phyloP scores from a whole-genome alignment of 2,888 invertebrate genomes.

The Drosophila dives region DNA sequence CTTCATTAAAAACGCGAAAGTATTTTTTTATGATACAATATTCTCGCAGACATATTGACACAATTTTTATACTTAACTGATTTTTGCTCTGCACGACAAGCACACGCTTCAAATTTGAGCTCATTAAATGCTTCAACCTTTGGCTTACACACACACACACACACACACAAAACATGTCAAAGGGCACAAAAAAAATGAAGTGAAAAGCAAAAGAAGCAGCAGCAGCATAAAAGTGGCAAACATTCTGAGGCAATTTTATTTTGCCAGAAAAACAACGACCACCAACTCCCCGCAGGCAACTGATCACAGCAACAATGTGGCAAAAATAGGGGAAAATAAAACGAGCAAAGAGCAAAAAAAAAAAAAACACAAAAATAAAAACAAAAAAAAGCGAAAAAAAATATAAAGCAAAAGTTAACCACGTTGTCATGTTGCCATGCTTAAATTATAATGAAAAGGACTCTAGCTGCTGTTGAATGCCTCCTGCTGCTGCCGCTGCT shows the following conservation, averaged over 20 bases:
- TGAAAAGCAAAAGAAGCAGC: conserved; percentile 3
- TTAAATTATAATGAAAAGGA: conserved; percentile 82
- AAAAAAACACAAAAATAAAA: neutral
- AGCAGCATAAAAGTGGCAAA: conserved; percentile 60
- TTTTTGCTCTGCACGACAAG: conserved; percentile 43
- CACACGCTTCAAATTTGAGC: conserved; percentile 70
- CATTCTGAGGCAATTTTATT: conserved; percentile 73
- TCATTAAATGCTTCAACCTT: conserved; percentile 75
- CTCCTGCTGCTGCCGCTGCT: conserved; percentile 47
- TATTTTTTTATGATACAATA: conserved; percentile 17
- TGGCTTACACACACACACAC: conserved; percentile 25
- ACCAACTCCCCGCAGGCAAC: conserved; percentile 58
- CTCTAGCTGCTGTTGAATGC: conserved; percentile 60
- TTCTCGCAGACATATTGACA: conserved; percentile 27
- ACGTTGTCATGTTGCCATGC: conserved; percentile 80
- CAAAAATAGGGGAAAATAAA: conserved; percentile 22
- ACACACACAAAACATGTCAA: conserved; percentile 56
- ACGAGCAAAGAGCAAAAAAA: conserved; percentile 5
- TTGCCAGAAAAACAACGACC: conserved; percentile 48
- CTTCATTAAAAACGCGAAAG: conserved; percentile 19
- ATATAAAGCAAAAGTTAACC: conserved; percentile 77
- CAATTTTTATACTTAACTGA: conserved; percentile 43
- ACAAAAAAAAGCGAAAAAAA: conserved; percentile 41
- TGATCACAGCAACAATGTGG: conserved; percentile 66
- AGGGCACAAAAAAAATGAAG: conserved; percentile 44